phyloP scores from a whole-genome alignment of 2,113 vertebrate species.

The Oxyruncus cristatus region DNA sequence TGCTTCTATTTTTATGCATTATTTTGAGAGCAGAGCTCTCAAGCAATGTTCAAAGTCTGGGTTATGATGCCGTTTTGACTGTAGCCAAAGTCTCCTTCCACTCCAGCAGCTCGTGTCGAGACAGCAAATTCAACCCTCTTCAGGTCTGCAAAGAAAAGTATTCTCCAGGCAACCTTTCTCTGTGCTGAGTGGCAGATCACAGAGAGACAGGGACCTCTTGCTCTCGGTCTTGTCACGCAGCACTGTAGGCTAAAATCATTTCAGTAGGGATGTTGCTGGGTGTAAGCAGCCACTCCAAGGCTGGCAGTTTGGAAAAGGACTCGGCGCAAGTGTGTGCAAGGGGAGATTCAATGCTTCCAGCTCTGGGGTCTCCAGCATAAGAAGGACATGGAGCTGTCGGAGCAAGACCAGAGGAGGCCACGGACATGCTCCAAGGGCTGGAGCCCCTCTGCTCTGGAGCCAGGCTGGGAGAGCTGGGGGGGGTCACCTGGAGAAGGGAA shows the following conservation, averaged over 20 bases:
- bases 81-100: background rate
- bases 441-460: background rate
- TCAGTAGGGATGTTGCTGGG: background rate
- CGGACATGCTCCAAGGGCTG: background rate
- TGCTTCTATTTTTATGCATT: slow-evolving; percentile 8
- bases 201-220: fast-evolving
- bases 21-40: slow-evolving; percentile 15
- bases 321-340: too few relatives aligned
- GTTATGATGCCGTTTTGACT: background rate
- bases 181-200: background rate
- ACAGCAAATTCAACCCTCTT: background rate
- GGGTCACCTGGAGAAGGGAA: background rate
- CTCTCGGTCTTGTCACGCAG: background rate
- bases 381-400: fast-evolving
- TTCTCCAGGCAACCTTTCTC: background rate
- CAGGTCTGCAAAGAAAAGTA: background rate
- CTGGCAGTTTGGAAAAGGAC: background rate
- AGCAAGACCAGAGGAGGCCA: fast-evolving
- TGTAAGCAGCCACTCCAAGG: background rate
- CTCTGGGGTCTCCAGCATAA: background rate
- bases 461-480: background rate
- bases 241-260: background rate
- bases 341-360: background rate
- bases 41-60: background rate
- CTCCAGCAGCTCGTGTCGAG: background rate